A percentile compares a stretch with the other conserved stretches of the same genome.
phyloP scores from a whole-genome alignment of 2,888 invertebrate genomes.

The Apamea monoglypha region DNA sequence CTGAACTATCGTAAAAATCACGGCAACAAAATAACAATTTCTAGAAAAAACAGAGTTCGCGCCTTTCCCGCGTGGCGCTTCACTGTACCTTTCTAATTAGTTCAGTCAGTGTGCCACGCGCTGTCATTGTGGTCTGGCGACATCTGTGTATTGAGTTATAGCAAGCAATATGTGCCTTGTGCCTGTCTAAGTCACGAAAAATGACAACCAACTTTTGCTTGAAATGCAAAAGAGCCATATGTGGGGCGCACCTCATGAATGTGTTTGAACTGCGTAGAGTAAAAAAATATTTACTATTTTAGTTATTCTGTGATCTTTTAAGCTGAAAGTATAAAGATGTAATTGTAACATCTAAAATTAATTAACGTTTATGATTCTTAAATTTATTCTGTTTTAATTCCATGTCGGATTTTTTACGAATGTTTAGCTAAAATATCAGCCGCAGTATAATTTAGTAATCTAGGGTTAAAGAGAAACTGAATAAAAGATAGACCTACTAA shows the following conservation, averaged over 20 bases:
- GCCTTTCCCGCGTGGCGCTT: not conserved
- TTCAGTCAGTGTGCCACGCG: not conserved
- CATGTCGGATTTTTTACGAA: not conserved
- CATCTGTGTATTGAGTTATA: not conserved
- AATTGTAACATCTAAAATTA: not conserved
- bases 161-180: not conserved
- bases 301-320: not conserved
- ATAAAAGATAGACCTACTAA: not conserved
- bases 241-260: not conserved
- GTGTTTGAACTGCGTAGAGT: not conserved
- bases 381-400: not conserved
- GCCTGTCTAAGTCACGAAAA: not conserved
- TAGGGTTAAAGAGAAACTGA: not conserved
- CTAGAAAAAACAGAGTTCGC: not conserved
- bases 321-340: not conserved
- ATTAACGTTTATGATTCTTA: not conserved
- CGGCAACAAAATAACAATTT: not conserved
- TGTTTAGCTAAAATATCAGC: not conserved
- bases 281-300: not conserved
- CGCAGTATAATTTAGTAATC: not conserved
- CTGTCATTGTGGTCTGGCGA: not conserved
- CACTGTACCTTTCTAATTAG: not conserved
- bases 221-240: not conserved
- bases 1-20: not conserved
- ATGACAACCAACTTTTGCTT: not conserved